A percentile compares a stretch with the other conserved stretches of the same genome.
These are phyloP conservation scores for Orussus abietinus DNA, from an alignment of 1,140 invertebrate genomes.

Conservation along the genomic window DNA sequence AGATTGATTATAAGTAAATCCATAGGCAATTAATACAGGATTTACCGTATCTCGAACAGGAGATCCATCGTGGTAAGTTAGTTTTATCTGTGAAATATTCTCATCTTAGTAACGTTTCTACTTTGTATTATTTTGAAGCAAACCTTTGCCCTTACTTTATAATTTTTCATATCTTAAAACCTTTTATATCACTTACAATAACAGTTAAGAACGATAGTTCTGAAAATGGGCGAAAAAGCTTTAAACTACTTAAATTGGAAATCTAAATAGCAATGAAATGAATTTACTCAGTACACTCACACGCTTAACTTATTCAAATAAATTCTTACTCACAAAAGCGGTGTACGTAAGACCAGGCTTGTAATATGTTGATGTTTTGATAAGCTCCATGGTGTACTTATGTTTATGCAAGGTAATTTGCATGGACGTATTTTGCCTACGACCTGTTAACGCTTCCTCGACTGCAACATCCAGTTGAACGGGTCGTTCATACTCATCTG, in stretches of 20 bases:
- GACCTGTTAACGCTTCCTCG: constrained; percentile 74
- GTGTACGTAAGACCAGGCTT: constrained; percentile 83
- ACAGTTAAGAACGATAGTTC: too few species aligned
- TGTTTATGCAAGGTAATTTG: constrained; percentile 74
- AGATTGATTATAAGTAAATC: constrained; percentile 64
- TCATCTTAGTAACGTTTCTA: not conserved
- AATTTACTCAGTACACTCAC: too few species aligned
- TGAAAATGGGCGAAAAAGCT: too few species aligned
- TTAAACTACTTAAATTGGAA: not conserved
- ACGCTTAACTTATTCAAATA: not conserved
- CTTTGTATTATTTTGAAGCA: not conserved
- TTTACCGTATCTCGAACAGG: constrained; percentile 64
- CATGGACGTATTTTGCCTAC: constrained; percentile 75
- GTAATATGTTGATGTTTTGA: constrained; percentile 78
- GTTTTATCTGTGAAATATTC: constrained; percentile 58
- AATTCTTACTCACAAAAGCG: constrained; percentile 65
- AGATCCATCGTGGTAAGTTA: constrained; percentile 71
- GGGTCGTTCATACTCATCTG: constrained; percentile 70
- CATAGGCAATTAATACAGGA: constrained; percentile 62
- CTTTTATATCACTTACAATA: too few species aligned
- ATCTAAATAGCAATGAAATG: too few species aligned
- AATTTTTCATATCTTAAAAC: not conserved
- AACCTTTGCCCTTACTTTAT: not conserved
- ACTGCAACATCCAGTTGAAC: constrained; percentile 75
- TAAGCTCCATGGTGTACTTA: constrained; percentile 78